Base-by-base conservation (phyloP, 2,113 vertebrate species). In the Sturnira hondurensis region DNA sequence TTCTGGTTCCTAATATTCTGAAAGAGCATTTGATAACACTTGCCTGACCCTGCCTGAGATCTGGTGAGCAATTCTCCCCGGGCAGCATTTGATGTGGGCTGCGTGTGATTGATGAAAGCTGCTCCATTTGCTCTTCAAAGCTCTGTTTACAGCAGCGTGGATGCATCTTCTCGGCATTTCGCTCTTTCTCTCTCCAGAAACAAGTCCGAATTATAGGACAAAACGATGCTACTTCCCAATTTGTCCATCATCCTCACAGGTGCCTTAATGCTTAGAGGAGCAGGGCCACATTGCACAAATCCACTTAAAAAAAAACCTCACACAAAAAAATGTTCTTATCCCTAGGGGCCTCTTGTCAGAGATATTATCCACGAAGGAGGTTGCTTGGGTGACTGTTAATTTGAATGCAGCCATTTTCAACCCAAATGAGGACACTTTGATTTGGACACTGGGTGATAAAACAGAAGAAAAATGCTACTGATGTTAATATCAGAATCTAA, bases 81-180 rank as follows among this genome's bases (percentile, higher is more conserved):
- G 63, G 94, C 88, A n/a, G 95, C 67, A 73, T 97, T 98, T 97
- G 95, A 97, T 96, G 97, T 97, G 71, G 89, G 96, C 93, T 58
- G 70, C 63, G 81, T 87, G 73, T 96, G 95, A 96, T 50, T 93
- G 97, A 97, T 94, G 97, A 96, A 96, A 97, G 95, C 77, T 82
- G 71, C 65, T 96, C 85, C 15, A 91, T 97, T 96, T 94, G 94
- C 95, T 97, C 96, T 97, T 97, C 93, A 88, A 92, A 95, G 94
- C 76, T 94, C 86, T 96, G 89, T 52, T 93, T 94, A 17, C 2
- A 76, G 87, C 73, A 31, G 36, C 83, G 77, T 50, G 65, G 91
- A 24, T 89, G 61, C 68, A 33, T 73, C 91, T 93, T 45, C 52
- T 74, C 2, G 0, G 70, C 45, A 77, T 85, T 81, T 84, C 36